Evolutionary conservation across 2,888 invertebrate genomes (phyloP), one percentile per base, ranked within the genome.

Genomic region (Drosophila bunnanda): DNA sequence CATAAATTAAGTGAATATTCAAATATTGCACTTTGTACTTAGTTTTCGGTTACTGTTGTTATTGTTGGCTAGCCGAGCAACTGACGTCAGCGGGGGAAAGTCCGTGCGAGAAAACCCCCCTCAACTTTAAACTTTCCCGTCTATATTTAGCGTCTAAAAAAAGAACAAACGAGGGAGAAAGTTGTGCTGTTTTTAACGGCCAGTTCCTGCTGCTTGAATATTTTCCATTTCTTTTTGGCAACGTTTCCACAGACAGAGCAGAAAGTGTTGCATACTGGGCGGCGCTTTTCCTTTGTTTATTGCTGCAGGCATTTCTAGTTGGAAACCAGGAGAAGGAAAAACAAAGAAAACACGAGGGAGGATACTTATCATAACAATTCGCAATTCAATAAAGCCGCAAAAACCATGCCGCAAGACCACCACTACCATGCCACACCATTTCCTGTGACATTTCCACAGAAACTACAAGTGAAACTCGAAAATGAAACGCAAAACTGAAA

Each of bases 1-100:
- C 76, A 80, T 81, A 79, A 84, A 80, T 84, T 77, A 84, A 62
- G 72, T 58, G 56, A 64, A 64, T 76, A 87, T 82, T 84, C 84
- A 69, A 68, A 84, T 78, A 84, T 76, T 74, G 73, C 76, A 69
- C 65, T 62, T 74, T 73, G 50, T 52, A 22, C 13, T 50, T 50
- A 15, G 15, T 50, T 48, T 28, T 48, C 17, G 20, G 32, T 20
- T 48, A 20, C 30, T 50, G 13, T 32, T 52, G 15, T 34, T 52
- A 5, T 44, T 44, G 22, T 25, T 25, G 25, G 50, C 38, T 15
- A 13, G 56, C 52, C 55, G 48, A 76, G 56, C 57, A 9, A 22
- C 62, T 74, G 88, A 82, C 82, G 82, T 82, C 82, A 82, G 56
- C 25, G 32, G 54, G 50, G 44, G 38, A 34, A 76, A 55, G 30